Evolutionary conservation across 2,888 invertebrate species (phyloP).

Genomic region (Hetaerina titia): DNA sequence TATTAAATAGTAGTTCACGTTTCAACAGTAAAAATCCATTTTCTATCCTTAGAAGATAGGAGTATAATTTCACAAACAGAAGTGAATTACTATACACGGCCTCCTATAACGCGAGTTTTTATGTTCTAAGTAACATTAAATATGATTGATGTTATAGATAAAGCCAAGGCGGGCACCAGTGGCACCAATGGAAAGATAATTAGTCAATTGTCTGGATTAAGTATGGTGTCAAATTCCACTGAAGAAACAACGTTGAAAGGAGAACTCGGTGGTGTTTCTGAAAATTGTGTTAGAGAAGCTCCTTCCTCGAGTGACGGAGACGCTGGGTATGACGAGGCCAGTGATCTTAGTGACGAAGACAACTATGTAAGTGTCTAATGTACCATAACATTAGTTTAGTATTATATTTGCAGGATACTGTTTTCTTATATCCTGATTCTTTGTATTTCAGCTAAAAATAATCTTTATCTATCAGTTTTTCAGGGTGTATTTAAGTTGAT

Average conservation of each 20-base stretch:
- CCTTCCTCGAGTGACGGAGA: neutral
- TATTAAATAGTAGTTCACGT: too few relatives aligned
- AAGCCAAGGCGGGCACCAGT: neutral
- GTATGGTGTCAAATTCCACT: neutral
- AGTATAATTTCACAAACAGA: too few relatives aligned
- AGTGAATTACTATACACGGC: too few relatives aligned
- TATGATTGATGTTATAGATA: neutral
- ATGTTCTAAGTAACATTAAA: neutral
- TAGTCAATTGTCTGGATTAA: neutral
- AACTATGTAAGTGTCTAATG: constrained; percentile 68
- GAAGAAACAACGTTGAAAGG: neutral
- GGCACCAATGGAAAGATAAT: neutral
- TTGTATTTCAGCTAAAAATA: neutral
- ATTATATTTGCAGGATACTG: too few relatives aligned
- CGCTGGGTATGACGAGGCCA: neutral
- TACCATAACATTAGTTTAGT: too few relatives aligned
- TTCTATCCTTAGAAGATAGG: too few relatives aligned
- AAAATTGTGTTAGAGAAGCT: neutral
- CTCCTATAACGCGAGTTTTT: neutral
- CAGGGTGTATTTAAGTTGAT: neutral
- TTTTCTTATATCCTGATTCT: neutral
- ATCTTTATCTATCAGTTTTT: neutral
- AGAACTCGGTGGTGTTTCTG: neutral
- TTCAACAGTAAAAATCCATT: too few relatives aligned
- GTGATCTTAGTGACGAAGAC: constrained; percentile 69